Evolutionary conservation across 1,140 invertebrate species (phyloP).

Genomic region (Hypsibius dujardini): DNA sequence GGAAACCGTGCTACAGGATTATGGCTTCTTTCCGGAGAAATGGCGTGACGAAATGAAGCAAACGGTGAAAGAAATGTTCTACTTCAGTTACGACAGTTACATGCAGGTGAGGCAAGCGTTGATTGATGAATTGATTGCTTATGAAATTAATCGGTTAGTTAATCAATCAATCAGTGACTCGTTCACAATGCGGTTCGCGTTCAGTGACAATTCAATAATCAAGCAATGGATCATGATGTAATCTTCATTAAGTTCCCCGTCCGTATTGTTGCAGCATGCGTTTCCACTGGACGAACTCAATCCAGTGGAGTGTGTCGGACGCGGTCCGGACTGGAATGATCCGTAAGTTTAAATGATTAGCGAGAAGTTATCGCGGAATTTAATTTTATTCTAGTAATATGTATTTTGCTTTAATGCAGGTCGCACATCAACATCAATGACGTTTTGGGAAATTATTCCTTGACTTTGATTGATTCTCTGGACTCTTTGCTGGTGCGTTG

Average conservation of each 20-base stretch:
- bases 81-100: slow-evolving; percentile 41
- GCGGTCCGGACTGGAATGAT: slow-evolving; percentile 44
- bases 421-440: slow-evolving; percentile 68
- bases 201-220: too few species aligned
- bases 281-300: slow-evolving; percentile 43
- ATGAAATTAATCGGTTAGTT: too few species aligned
- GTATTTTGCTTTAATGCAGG: too few species aligned
- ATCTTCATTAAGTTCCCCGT: too few species aligned
- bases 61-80: slow-evolving; percentile 37
- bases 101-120: slow-evolving; percentile 28
- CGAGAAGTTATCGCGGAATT: too few species aligned
- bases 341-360: slow-evolving; percentile 34
- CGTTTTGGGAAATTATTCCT: slow-evolving; percentile 82
- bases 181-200: too few species aligned
- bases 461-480: slow-evolving; percentile 81
- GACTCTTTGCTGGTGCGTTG: slow-evolving; percentile 81
- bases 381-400: too few species aligned
- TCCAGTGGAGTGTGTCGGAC: slow-evolving; percentile 40
- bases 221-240: too few species aligned
- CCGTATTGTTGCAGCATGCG: slow-evolving; percentile 31
- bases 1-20: background rate
- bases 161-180: too few species aligned
- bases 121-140: too few species aligned
- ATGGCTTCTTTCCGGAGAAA: background rate
- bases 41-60: slow-evolving; percentile 4